Conservation (phyloP, 2,113 vertebrate species). For the Neomonachus schauinslandi region DNA sequence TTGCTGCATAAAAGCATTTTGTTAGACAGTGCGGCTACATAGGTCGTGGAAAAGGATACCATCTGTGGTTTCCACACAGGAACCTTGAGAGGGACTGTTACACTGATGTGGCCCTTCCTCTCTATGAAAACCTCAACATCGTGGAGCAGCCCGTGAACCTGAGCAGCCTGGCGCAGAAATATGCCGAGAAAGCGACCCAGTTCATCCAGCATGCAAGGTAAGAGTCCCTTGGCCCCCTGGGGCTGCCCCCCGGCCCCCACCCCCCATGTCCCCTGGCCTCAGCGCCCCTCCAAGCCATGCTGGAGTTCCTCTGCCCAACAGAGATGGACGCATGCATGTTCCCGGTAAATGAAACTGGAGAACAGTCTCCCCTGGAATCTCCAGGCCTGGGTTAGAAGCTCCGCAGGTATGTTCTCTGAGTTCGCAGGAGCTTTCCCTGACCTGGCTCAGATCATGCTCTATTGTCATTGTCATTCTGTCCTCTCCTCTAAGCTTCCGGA, state of each 20-base stretch:
- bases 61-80: conserved; percentile 37
- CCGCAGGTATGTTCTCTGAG: not conserved
- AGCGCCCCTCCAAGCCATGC: fast-evolving
- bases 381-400: not conserved
- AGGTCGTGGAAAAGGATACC: not conserved
- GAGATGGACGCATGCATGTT: fast-evolving
- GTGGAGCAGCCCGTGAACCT: conserved; percentile 94
- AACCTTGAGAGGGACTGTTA: conserved; percentile 86
- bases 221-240: not conserved
- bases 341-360: not conserved
- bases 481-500: not conserved
- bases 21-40: fast-evolving
- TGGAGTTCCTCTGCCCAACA: too few relatives aligned
- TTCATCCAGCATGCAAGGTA: conserved; percentile 93
- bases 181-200: conserved; percentile 83
- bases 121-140: conserved; percentile 92
- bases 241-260: fast-evolving
- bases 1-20: fast-evolving
- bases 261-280: fast-evolving
- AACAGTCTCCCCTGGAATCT: not conserved
- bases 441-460: not conserved
- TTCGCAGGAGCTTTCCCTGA: too few relatives aligned
- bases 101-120: conserved; percentile 90
- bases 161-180: conserved; percentile 87
- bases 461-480: fast-evolving